Base-by-base conservation (phyloP, 1,140 invertebrate genomes). In the Polypedilum vanderplanki region DNA sequence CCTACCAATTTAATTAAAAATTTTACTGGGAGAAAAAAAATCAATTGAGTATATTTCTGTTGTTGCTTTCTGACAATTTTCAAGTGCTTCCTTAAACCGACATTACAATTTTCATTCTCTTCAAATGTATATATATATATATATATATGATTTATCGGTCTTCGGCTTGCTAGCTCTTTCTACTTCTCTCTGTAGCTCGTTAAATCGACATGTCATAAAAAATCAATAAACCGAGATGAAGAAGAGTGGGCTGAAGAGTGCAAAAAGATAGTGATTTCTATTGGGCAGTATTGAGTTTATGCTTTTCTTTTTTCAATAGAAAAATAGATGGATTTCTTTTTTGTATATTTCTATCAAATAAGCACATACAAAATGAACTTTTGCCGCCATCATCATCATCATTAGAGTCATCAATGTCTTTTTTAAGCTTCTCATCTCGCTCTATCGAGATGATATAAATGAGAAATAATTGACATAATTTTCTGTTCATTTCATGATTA, bases 391-490 rank as follows among this genome's bases (percentile, higher is more conserved):
- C 24, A 33, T 33, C 24, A 33, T 33, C 24, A 33, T 33, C 24
- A 33, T 33, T 5, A 33, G 5, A 3, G 24, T 33, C 24, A n/a
- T n/a, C n/a, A n/a, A n/a, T n/a, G n/a, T n/a, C 5, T 33, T 33
- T 33, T 33, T 33, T 33, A 33, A 33, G 46, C n/a, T 57, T 15
- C n/a, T n/a, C 46, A 57, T 57, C n/a, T 57, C 46, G 46, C 12
- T 57, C 46, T n/a, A 57, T 70, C n/a, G n/a, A n/a, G 65, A 70
- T 1, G 18, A 70, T 18, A 22, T 18, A 70, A 70, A 70, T 20
- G 65, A 5, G 17, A 70, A 57, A 70, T 70, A 70, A 70, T 70
- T 70, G 65, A 70, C 65, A 70, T 70, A 70, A 70, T 70, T 70
- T 57, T 57, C 46, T 57, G 46, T 57, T 70, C 65, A 22, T 18